Evolutionary conservation across 2,797 vertebrate genomes (phyloP).

Genomic region (Parauchenoglanis punctatus): DNA sequence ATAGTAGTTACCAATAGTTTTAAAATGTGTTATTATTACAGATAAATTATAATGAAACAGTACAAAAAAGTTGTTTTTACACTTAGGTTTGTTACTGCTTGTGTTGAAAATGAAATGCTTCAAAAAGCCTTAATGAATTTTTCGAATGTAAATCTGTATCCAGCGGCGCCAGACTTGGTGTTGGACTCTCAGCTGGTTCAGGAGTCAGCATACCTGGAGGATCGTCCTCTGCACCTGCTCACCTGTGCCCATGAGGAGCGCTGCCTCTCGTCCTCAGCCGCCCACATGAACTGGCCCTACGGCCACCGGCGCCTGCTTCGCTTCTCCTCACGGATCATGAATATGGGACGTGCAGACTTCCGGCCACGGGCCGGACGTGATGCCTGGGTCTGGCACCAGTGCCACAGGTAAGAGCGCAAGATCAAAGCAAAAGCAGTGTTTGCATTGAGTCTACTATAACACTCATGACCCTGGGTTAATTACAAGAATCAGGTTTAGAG

Average conservation of each 20-base stretch:
- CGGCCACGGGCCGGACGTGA: slow-evolving; percentile 84
- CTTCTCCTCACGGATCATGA: slow-evolving; percentile 95
- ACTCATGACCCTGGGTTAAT: background rate
- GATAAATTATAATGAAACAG: too few species aligned
- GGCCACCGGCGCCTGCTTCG: slow-evolving; percentile 92
- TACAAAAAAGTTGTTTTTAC: background rate
- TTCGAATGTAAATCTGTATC: background rate
- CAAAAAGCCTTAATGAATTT: background rate
- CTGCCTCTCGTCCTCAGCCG: slow-evolving; percentile 89
- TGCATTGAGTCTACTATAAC: background rate
- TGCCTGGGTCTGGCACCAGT: slow-evolving; percentile 95
- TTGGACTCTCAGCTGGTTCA: slow-evolving; percentile 90
- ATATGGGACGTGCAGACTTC: slow-evolving; percentile 90
- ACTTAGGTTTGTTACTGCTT: too few species aligned
- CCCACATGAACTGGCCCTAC: slow-evolving; percentile 89
- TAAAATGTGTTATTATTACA: background rate
- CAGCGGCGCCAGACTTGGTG: slow-evolving; percentile 91
- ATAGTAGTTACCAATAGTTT: background rate
- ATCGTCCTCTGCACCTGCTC: slow-evolving; percentile 88
- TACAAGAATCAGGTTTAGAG: background rate
- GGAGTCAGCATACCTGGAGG: slow-evolving; percentile 92
- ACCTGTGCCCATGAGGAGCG: slow-evolving; percentile 93
- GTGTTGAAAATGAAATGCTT: background rate
- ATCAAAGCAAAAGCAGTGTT: background rate
- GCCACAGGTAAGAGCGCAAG: slow-evolving; percentile 83